Evolutionary conservation across 2,888 invertebrate species (phyloP), one percentile per base, ranked within the genome.

Genomic region (Cheilosia vulpina): DNA sequence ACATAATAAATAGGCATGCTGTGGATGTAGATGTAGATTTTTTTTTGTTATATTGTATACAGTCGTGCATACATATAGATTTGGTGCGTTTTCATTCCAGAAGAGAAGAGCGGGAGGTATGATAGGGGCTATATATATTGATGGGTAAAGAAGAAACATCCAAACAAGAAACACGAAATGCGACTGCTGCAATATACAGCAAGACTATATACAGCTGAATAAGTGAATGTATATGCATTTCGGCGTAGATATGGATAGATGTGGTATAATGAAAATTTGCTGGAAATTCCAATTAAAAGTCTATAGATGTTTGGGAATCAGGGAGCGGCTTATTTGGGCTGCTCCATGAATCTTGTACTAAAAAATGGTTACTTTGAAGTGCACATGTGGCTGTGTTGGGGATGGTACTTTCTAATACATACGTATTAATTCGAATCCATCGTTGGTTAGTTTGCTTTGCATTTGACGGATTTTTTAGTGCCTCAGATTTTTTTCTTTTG

Each of bases 1-100:
- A 79, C 75, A 79, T 66, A 80, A 80, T 69, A 79, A 79, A 79
- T 81, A 72, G 68, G 17, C 66, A 19, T 71, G 60, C 19, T 76
- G 55, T 58, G 47, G 34, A 55, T 60, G 69, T 71, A 53, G 43
- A 24, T 38, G 38, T 38, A 38, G 2, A 31, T 31, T 7, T 34
- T 34, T 9, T 34, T 34, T 38, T 13, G 31, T 47, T 60, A 41
- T 11, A 55, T 50, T 47, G 41, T 66, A 41, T 63, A 71, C 38
- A 66, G 52, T 50, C 15, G 34, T 43, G 52, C 66, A 80, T 68
- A 71, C 80, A 66, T 53, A 31, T 63, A 53, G 38, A 38, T 79
- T 71, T 52, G 43, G 65, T 85, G 84, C 80, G 80, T 85, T 84
- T 84, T 60, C 47, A 58, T 11, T 55, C 31, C 47, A 21, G 53